Evolutionary conservation across 1,140 invertebrate species (phyloP).

Genomic region (Contarinia nasturtii): DNA sequence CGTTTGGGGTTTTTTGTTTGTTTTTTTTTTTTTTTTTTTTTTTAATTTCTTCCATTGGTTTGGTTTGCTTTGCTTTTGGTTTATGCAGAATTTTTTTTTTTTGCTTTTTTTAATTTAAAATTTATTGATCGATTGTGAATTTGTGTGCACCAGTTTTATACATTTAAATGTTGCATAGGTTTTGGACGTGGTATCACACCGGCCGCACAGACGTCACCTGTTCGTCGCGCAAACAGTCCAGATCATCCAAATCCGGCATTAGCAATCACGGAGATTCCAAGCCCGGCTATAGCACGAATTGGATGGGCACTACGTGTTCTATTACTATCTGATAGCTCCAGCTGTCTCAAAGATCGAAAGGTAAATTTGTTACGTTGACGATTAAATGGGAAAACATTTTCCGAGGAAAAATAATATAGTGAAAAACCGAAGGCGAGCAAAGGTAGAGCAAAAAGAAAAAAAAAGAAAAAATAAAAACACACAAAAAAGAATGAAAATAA

Average conservation of each 20-base stretch:
- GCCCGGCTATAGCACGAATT: conserved; percentile 39
- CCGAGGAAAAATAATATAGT: too few relatives aligned
- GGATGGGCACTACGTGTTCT: conserved; percentile 50
- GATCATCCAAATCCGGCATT: conserved; percentile 37
- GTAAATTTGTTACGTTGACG: conserved; percentile 10
- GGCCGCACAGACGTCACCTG: conserved; percentile 23
- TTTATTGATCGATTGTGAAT: neutral
- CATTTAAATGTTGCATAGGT: conserved; percentile 18
- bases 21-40: neutral
- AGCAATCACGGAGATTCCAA: conserved; percentile 41
- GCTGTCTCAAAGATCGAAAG: conserved; percentile 39
- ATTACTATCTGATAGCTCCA: conserved; percentile 36
- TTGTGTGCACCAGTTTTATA: neutral
- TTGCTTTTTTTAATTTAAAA: neutral
- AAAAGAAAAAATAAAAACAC: too few relatives aligned
- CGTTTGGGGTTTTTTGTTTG: neutral
- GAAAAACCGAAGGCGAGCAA: too few relatives aligned
- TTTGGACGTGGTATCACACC: conserved; percentile 27
- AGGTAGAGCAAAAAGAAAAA: too few relatives aligned
- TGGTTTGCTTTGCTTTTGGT: too few relatives aligned
- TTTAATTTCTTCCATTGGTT: neutral
- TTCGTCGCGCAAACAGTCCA: conserved; percentile 30
- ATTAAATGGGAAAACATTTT: too few relatives aligned
- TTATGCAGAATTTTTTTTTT: neutral
- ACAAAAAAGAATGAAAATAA: too few relatives aligned